Conservation (phyloP, 2,113 vertebrate species). For the Vidua macroura region DNA sequence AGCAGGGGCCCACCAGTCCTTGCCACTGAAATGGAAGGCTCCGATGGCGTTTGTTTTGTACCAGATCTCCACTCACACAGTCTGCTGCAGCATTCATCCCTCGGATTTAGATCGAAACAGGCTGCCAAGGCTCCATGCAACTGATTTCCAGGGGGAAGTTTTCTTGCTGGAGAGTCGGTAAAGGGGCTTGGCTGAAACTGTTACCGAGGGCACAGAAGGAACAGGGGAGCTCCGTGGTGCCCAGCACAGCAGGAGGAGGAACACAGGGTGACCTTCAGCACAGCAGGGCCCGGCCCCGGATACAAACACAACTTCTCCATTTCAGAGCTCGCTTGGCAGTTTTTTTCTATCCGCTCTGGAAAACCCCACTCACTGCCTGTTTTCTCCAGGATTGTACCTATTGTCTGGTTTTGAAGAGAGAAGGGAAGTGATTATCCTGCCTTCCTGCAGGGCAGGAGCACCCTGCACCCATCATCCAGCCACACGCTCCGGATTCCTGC, state of each 20-base stretch:
- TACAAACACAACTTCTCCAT: conserved; percentile 4
- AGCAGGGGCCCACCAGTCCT: fast-evolving
- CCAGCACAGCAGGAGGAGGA: not conserved
- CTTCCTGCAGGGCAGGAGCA: not conserved
- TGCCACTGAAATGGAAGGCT: not conserved
- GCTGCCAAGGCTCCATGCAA: not conserved
- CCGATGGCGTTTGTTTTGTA: fast-evolving
- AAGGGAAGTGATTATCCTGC: not conserved
- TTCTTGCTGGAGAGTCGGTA: not conserved
- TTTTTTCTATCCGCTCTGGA: not conserved
- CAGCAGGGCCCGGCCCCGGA: not conserved
- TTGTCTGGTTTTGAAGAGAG: not conserved
- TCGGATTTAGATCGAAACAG: not conserved
- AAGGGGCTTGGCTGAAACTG: not conserved
- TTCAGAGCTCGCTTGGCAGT: not conserved
- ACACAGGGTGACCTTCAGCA: not conserved
- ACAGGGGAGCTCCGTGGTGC: not conserved
- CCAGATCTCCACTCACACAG: not conserved
- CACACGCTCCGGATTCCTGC: fast-evolving
- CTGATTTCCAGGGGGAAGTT: not conserved
- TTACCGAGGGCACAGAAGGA: not conserved
- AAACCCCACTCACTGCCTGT: not conserved
- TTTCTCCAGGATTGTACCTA: not conserved
- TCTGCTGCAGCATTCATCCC: not conserved
- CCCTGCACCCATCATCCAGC: not conserved